Conservation (phyloP, 2,113 vertebrate species). For the Colistium nudipinnis region DNA sequence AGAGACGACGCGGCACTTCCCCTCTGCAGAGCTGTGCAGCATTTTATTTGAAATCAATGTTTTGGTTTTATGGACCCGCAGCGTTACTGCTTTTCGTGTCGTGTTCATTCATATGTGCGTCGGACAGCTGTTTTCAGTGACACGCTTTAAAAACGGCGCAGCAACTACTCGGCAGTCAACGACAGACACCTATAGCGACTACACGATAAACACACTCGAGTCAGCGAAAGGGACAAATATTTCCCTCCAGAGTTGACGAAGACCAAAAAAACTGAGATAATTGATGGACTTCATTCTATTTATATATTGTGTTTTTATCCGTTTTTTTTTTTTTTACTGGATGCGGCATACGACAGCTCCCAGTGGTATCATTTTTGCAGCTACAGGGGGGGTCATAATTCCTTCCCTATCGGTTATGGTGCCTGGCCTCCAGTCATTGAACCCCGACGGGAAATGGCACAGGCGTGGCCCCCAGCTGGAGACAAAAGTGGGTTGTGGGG, state of each 20-base stretch:
- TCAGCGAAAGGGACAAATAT: not conserved
- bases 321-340: too few species aligned
- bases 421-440: not conserved
- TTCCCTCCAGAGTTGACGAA: not conserved
- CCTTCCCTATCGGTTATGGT: not conserved
- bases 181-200: not conserved
- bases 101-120: too few species aligned
- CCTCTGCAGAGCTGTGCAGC: not conserved
- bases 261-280: not conserved
- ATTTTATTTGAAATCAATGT: not conserved
- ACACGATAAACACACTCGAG: not conserved
- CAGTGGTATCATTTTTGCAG: not conserved
- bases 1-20: too few species aligned
- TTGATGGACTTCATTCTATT: too few species aligned
- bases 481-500: slow-evolving; percentile 16
- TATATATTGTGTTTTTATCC: too few species aligned
- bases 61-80: too few species aligned
- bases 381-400: not conserved
- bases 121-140: not conserved
- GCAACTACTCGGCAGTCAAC: not conserved
- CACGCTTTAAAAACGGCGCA: not conserved
- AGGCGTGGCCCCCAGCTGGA: not conserved
- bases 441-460: slow-evolving; percentile 4
- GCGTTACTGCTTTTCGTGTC: too few species aligned
- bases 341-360: not conserved